phyloP scores from a whole-genome alignment of 1,140 invertebrate species.

The Teleopsis dalmanni region DNA sequence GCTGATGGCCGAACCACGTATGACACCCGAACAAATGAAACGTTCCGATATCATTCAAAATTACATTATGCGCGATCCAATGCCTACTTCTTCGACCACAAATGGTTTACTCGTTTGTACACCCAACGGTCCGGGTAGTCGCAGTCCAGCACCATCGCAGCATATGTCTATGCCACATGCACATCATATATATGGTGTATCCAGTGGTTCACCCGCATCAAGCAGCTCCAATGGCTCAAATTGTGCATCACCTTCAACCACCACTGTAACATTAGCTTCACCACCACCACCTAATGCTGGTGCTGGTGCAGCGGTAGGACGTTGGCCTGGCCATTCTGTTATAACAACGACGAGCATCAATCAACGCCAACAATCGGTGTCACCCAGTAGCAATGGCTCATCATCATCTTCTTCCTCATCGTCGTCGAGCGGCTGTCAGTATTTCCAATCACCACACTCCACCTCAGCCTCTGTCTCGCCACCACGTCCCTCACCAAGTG shows the following conservation, averaged over 20 bases:
- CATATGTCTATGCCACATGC: background rate
- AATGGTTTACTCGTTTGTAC: conserved; percentile 22
- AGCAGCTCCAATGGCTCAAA: conserved; percentile 12
- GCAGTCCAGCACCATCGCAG: conserved; percentile 25
- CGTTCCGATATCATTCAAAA: conserved; percentile 82
- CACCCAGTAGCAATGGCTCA: conserved; percentile 24
- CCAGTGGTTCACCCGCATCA: conserved; percentile 16
- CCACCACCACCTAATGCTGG: conserved; percentile 11
- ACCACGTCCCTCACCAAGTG: conserved; percentile 45
- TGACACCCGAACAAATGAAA: conserved; percentile 83
- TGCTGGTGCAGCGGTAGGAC: conserved; percentile 22
- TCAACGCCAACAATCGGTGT: conserved; percentile 41
- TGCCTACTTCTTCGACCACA: conserved; percentile 24
- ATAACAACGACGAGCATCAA: conserved; percentile 47
- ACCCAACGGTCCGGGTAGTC: conserved; percentile 18
- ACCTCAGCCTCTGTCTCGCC: conserved; percentile 49
- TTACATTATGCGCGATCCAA: conserved; percentile 72
- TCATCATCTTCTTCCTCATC: conserved; percentile 27
- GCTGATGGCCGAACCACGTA: conserved; percentile 77
- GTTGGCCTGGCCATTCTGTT: conserved; percentile 43
- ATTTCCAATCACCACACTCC: conserved; percentile 47
- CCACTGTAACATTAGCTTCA: conserved; percentile 14
- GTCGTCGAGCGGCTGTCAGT: conserved; percentile 38
- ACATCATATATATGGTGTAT: background rate
- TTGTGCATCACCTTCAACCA: conserved; percentile 18